Percentiles rank a stretch among this genome's conserved stretches.
phyloP scores from a whole-genome alignment of 1,140 invertebrate genomes.

The Nymphalis io region DNA sequence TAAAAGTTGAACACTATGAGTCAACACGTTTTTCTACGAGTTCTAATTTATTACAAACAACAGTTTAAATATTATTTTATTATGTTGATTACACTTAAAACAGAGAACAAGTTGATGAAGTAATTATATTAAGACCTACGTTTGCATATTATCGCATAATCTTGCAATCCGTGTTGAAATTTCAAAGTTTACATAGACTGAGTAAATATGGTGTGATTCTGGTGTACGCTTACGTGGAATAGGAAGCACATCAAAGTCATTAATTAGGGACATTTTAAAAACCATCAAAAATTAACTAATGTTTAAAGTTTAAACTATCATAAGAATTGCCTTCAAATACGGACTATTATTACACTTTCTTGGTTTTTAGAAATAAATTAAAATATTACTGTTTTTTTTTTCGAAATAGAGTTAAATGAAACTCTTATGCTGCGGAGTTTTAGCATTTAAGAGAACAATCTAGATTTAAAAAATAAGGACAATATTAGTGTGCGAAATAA shows the following conservation, averaged over 20 bases:
- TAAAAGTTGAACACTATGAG: background rate
- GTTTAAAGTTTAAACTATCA: too few relatives aligned
- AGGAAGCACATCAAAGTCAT: conserved; percentile 1
- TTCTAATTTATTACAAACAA: background rate
- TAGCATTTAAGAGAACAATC: too few relatives aligned
- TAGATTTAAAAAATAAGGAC: too few relatives aligned
- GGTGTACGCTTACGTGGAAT: conserved; percentile 20
- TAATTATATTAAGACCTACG: conserved; percentile 14
- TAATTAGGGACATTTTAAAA: background rate
- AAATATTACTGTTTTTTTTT: too few relatives aligned
- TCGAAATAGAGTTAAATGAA: too few relatives aligned
- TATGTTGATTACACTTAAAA: background rate
- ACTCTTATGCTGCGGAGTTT: too few relatives aligned
- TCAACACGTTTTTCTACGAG: background rate
- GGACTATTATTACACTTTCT: too few relatives aligned
- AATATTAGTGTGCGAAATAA: too few relatives aligned
- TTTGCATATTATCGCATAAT: conserved; percentile 31
- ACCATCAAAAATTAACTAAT: background rate
- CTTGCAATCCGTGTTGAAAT: conserved; percentile 26
- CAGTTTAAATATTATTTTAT: background rate
- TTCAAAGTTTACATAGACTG: conserved; percentile 24
- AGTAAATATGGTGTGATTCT: conserved; percentile 29
- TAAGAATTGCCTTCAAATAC: too few relatives aligned
- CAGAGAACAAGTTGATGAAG: conserved; percentile 9
- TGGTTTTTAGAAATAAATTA: too few relatives aligned